Evolutionary conservation across 1,140 invertebrate genomes (phyloP).

Genomic region (Drosophila ficusphila): DNA sequence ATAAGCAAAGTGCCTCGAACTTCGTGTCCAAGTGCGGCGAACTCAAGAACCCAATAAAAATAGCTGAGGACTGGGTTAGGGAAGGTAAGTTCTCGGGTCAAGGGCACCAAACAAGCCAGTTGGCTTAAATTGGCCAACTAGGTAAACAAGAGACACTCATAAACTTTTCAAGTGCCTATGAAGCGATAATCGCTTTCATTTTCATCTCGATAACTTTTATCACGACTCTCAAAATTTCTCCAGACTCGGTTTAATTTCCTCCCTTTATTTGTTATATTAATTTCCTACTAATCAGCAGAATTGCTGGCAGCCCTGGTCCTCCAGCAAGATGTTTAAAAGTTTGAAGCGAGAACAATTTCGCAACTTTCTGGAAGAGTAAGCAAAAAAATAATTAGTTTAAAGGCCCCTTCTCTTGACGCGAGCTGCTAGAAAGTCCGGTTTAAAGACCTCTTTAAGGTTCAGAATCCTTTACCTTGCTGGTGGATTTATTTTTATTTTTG

Average conservation of each 20-base stretch:
- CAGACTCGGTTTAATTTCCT: slow-evolving; percentile 15
- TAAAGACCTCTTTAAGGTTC: slow-evolving; percentile 27
- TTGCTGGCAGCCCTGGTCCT: slow-evolving; percentile 38
- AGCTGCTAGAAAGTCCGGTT: slow-evolving; percentile 4
- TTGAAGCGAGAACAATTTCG: slow-evolving; percentile 36
- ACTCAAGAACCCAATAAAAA: slow-evolving; percentile 16
- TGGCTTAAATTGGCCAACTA: slow-evolving; percentile 12
- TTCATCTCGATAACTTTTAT: slow-evolving; percentile 7
- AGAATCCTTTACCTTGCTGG: slow-evolving; percentile 3
- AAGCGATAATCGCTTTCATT: slow-evolving; percentile 38
- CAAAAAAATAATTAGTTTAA: slow-evolving; percentile 3
- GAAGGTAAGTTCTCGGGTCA: slow-evolving; percentile 32
- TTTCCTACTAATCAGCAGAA: slow-evolving; percentile 44
- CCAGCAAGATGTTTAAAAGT: slow-evolving; percentile 1
- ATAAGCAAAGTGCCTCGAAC: slow-evolving; percentile 33
- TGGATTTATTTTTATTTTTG: slow-evolving; percentile 21
- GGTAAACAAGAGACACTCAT: slow-evolving; percentile 27
- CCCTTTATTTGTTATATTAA: not conserved
- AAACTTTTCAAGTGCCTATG: slow-evolving; percentile 23
- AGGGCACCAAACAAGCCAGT: slow-evolving; percentile 19
- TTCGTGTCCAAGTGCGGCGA: slow-evolving; percentile 19
- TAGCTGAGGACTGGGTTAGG: slow-evolving; percentile 7
- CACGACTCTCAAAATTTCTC: slow-evolving; percentile 9
- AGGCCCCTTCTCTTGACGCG: not conserved
- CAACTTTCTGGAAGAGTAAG: slow-evolving; percentile 3